These are phyloP conservation scores for Hirtodrosophila trivittata DNA, from an alignment of 2,888 invertebrate genomes.

Conservation along the genomic window DNA sequence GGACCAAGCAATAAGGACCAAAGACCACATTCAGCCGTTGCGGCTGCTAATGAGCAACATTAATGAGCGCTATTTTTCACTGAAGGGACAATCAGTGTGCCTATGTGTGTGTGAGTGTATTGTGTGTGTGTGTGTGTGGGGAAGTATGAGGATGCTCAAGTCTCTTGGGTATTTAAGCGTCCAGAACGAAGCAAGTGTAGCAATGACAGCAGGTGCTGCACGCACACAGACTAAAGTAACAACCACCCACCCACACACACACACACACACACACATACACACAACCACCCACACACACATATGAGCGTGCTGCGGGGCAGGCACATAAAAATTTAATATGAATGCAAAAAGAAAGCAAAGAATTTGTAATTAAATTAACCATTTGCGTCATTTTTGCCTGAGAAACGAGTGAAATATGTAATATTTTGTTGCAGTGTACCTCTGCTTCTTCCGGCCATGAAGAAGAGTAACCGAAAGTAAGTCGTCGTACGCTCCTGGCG, in stretches of 20 bases:
- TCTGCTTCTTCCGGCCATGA: slow-evolving; percentile 6
- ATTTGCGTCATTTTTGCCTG: slow-evolving; percentile 48
- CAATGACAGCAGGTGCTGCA: slow-evolving; percentile 70
- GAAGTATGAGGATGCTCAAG: slow-evolving; percentile 20
- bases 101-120: slow-evolving; percentile 9
- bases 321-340: slow-evolving; percentile 70
- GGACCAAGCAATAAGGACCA: slow-evolving; percentile 9
- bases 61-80: slow-evolving; percentile 82
- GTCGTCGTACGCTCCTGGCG: neutral
- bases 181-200: slow-evolving; percentile 58
- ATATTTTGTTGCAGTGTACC: slow-evolving; percentile 11
- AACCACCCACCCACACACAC: slow-evolving; percentile 12
- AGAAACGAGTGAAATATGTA: slow-evolving; percentile 16
- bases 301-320: slow-evolving; percentile 7
- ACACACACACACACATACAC: neutral
- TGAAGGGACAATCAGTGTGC: slow-evolving; percentile 63
- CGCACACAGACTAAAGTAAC: slow-evolving; percentile 9
- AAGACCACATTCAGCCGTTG: slow-evolving; percentile 36
- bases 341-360: slow-evolving; percentile 65
- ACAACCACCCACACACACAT: neutral
- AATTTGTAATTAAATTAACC: slow-evolving; percentile 77
- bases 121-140: slow-evolving; percentile 10
- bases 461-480: neutral
- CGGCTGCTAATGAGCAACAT: slow-evolving; percentile 82
- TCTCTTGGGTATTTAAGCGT: slow-evolving; percentile 71